Conservation (phyloP, 2,113 vertebrate species). For the Cyanocitta stelleri region DNA sequence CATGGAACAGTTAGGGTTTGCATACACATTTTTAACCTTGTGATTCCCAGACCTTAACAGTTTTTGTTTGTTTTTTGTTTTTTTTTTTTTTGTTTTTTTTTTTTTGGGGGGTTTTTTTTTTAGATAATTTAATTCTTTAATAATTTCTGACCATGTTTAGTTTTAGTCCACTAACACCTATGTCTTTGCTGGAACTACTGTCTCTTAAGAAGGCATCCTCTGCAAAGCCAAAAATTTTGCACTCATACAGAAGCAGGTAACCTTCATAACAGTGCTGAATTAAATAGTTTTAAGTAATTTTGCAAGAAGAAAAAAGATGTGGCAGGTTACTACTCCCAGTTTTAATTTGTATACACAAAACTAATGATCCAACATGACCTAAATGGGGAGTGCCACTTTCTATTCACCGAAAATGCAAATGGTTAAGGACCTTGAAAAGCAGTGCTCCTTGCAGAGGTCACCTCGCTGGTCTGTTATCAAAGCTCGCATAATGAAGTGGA, state of each 20-base stretch:
- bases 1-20: not conserved
- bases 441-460: not conserved
- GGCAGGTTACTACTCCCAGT: not conserved
- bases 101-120: not conserved
- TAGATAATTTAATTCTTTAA: not conserved
- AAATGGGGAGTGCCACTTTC: not conserved
- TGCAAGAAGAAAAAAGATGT: not conserved
- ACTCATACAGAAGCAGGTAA: not conserved
- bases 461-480: not conserved
- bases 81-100: too few relatives aligned
- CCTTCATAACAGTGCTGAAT: not conserved
- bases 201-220: not conserved
- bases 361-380: not conserved
- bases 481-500: conserved; percentile 30
- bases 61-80: too few relatives aligned
- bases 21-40: not conserved
- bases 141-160: not conserved
- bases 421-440: not conserved
- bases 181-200: not conserved
- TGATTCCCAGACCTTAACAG: not conserved
- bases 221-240: not conserved
- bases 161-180: not conserved
- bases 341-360: not conserved
- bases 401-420: not conserved
- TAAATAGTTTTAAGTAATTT: not conserved